Conservation (phyloP, 2,113 vertebrate species). For the Physeter macrocephalus region DNA sequence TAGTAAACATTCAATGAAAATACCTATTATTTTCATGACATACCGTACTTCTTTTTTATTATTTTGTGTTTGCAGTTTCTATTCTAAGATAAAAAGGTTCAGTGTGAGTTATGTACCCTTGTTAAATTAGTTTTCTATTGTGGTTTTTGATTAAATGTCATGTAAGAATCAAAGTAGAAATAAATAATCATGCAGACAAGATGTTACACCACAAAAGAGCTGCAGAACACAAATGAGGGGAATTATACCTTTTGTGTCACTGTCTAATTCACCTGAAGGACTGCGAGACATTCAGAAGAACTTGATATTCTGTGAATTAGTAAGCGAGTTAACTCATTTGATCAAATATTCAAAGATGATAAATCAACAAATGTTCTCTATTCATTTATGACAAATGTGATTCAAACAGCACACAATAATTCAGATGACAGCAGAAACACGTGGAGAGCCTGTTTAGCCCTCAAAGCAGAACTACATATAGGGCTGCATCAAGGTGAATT, state of each 20-base stretch:
- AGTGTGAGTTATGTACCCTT: conserved; percentile 55
- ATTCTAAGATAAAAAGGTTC: conserved; percentile 47
- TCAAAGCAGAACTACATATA: neutral
- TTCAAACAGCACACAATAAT: neutral
- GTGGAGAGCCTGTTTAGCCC: neutral
- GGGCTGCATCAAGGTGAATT: too few species aligned
- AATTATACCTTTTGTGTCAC: conserved; percentile 25
- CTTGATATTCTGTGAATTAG: conserved; percentile 44
- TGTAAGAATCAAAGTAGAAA: conserved; percentile 67
- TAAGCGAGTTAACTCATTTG: conserved; percentile 37
- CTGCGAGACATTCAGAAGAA: neutral
- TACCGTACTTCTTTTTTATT: neutral
- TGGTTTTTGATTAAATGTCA: conserved; percentile 73
- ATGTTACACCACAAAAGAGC: conserved; percentile 51
- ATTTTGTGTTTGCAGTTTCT: conserved; percentile 41
- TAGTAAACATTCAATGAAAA: neutral
- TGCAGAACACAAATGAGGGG: neutral
- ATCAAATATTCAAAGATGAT: conserved; percentile 45
- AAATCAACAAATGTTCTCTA: conserved; percentile 16
- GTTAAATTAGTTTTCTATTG: conserved; percentile 72
- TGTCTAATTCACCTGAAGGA: conserved; percentile 38
- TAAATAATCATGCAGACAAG: conserved; percentile 65
- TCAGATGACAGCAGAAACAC: neutral
- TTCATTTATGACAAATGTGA: conserved; percentile 21
- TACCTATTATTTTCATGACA: neutral